These are phyloP conservation scores for Ramphastos sulfuratus DNA, from an alignment of 2,113 vertebrate genomes.

Conservation along the genomic window DNA sequence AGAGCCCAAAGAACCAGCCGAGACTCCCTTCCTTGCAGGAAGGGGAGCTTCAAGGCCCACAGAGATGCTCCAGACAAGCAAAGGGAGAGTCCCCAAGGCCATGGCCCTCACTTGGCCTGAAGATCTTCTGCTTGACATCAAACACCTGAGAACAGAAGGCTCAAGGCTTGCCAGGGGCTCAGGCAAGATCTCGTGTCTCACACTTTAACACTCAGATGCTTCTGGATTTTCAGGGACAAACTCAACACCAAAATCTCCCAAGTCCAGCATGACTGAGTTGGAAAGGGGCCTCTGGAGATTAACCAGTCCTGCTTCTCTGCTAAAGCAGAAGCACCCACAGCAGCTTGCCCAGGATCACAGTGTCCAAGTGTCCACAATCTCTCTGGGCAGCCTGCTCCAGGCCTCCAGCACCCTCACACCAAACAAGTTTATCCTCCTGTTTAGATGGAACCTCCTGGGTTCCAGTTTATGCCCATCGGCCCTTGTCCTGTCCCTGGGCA, in stretches of 20 bases:
- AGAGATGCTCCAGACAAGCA: not conserved
- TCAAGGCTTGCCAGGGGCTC: rapidly evolving
- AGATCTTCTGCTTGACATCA: rapidly evolving
- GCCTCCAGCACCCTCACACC: not conserved
- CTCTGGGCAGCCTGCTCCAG: not conserved
- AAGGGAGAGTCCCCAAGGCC: not conserved
- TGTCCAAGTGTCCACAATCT: too few species aligned
- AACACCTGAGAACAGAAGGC: rapidly evolving
- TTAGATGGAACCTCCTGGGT: too few species aligned
- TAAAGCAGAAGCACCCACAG: not conserved
- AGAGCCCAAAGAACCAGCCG: not conserved
- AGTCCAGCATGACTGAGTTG: not conserved
- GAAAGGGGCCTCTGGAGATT: not conserved
- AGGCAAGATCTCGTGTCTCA: not conserved
- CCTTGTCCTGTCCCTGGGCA: too few species aligned
- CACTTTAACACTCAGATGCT: rapidly evolving
- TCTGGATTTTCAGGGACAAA: not conserved
- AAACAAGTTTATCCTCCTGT: not conserved
- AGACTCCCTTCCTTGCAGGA: not conserved
- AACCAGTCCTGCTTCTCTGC: not conserved
- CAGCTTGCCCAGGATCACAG: not conserved
- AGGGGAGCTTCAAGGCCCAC: rapidly evolving
- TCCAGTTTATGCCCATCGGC: too few species aligned
- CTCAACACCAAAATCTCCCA: not conserved
- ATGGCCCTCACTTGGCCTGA: rapidly evolving